Evolutionary conservation across 2,888 invertebrate species (phyloP), one percentile per base, ranked within the genome.

Genomic region (Orthonychiurus folsomi): DNA sequence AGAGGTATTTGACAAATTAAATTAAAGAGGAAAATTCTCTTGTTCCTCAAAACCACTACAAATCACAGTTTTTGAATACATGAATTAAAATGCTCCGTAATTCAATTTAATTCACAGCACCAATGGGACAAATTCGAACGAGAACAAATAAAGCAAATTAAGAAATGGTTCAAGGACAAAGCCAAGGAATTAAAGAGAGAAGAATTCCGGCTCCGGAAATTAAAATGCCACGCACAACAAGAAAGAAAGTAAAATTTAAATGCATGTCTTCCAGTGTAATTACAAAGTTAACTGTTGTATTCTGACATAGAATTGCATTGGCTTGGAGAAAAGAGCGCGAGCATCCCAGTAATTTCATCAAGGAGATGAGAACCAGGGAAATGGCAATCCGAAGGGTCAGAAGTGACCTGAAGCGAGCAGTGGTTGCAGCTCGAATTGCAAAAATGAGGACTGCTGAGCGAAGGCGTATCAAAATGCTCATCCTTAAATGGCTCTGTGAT

Each of bases 401-500:
- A 23, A 48, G 63, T 12, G 63, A 63, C n/a, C 26, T 55, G 5
- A 28, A 60, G 25, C 47, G 53, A 23, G 50, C 25, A 12, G 28
- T 50, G 50, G 57, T 52, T 24, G 25, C 50, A 20, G 28, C 56
- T 15, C 48, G 60, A 1, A 5, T 63, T 1, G 56, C 50, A 12
- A 18, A 37, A 3, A 15, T 57, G 9, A 56, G 57, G 2, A 52
- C 52, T 48, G 52, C 56, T 2, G 61, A 64, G 24, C 27, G 23
- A 3, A 50, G 55, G 5, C 26, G 59, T 2, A 50, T 27, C 1
- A 26, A 57, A 12, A 53, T 55, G 20, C 21, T 59, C 15, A 23
- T 65, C 15, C 28, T 60, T 1, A 56, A 65, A 21, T 62, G 56
- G 56, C 37, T 62, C 20, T 65, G 65, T 50, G 53, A 61, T 20